Evolutionary conservation across 2,888 invertebrate species (phyloP).

Genomic region (Leptopilina drosophilae): DNA sequence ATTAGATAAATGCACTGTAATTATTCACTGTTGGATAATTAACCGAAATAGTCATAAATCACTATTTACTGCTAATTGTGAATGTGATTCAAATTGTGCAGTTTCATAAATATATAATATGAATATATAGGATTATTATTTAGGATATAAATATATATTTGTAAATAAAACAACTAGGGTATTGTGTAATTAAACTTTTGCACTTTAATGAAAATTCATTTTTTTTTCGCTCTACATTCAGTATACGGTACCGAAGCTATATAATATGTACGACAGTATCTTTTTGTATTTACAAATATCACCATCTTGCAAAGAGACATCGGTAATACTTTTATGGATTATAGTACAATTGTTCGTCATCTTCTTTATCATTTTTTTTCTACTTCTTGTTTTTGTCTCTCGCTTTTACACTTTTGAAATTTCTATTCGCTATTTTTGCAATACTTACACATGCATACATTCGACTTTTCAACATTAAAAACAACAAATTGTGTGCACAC

Average conservation of each 20-base stretch:
- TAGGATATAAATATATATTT: neutral
- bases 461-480: conserved; percentile 46
- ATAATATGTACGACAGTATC: conserved; percentile 61
- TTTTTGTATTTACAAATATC: conserved; percentile 69
- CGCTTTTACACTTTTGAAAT: conserved; percentile 21
- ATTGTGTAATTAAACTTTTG: conserved; percentile 35
- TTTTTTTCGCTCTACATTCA: conserved; percentile 67
- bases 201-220: conserved; percentile 73
- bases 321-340: conserved; percentile 75
- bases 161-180: conserved; percentile 4
- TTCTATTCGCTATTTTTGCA: conserved; percentile 1
- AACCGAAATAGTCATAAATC: conserved; percentile 34
- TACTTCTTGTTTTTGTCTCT: conserved; percentile 51
- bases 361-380: no score
- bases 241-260: conserved; percentile 65
- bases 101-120: conserved; percentile 16
- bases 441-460: conserved; percentile 52
- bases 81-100: conserved; percentile 19
- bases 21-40: conserved; percentile 46
- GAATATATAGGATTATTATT: neutral
- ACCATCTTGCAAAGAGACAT: conserved; percentile 61
- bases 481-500: conserved; percentile 16
- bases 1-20: conserved; percentile 33
- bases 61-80: conserved; percentile 38
- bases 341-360: conserved; percentile 66